Conservation (phyloP, 2,888 invertebrate genomes). For the Nymphalis polychloros region DNA sequence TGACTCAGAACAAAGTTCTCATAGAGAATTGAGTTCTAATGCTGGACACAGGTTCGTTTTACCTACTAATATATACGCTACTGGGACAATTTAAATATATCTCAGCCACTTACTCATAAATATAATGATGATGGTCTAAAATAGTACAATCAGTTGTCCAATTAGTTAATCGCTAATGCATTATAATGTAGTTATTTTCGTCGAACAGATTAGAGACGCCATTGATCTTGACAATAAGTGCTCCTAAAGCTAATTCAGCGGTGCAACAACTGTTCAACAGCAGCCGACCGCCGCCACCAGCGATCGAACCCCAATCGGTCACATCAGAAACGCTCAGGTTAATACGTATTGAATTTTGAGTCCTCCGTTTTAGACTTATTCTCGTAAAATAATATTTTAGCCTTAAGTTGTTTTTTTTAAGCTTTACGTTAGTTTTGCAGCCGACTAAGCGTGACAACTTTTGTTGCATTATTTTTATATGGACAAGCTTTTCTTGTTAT, state of each 20-base stretch:
- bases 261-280: conserved; percentile 91
- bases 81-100: too few species aligned
- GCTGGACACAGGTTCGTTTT: conserved; percentile 55
- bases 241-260: conserved; percentile 87
- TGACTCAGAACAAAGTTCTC: conserved; percentile 48
- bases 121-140: too few species aligned
- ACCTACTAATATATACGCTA: neutral
- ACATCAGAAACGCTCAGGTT: conserved; percentile 88
- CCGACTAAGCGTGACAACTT: too few species aligned
- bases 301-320: conserved; percentile 80
- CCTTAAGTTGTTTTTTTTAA: too few species aligned
- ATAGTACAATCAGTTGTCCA: too few species aligned
- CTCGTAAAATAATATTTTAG: too few species aligned
- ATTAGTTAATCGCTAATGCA: neutral
- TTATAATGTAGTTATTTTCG: neutral
- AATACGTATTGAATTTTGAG: too few species aligned
- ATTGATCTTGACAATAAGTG: conserved; percentile 61
- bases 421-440: too few species aligned
- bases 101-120: too few species aligned
- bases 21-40: conserved; percentile 53
- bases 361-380: too few species aligned
- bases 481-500: too few species aligned
- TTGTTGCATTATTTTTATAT: too few species aligned
- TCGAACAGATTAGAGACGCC: conserved; percentile 64
- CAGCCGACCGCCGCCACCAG: conserved; percentile 83